Evolutionary conservation across 2,888 invertebrate species (phyloP), one percentile per base, ranked within the genome.

Genomic region (Gortyna flavago): DNA sequence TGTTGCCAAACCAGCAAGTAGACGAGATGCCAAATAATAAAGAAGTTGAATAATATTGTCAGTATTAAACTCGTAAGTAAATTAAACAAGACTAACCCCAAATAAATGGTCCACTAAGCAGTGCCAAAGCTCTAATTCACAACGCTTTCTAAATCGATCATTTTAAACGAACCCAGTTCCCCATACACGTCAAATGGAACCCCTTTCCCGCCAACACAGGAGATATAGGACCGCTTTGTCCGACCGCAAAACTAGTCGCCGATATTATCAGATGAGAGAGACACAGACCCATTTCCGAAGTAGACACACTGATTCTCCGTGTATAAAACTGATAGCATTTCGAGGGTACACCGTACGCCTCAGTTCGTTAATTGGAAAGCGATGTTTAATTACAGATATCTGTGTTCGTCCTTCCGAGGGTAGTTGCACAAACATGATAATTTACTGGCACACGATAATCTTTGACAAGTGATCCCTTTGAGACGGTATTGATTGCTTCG

Each of bases 361-460:
- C 81, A 83, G 87, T 79, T 84, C 65, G 82, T 84, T 88, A 89
- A 86, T 87, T 88, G 85, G 87, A 85, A 88, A 87, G 87, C 87
- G 86, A 87, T 88, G 89, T 88, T 89, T 88, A 89, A 91, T 91
- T 89, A 91, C 79, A 82, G 84, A 79, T 88, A 80, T 86, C 82
- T 86, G 81, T 79, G 86, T 86, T 75, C 72, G 72, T 59, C 80
- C 80, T 83, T 81, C 75, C 69, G 77, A 83, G 86, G 83, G 86
- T 84, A 85, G 89, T 90, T 88, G 87, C 89, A 91, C 90, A 91
- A 91, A 91, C 91, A 90, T 88, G 90, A 90, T 91, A 92, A 92
- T 92, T 92, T 92, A 91, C 90, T 89, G 88, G 89, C 87, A 83
- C 86, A 88, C 85, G 90, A 90, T 93, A 92, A 93, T 92, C 92